phyloP scores from a whole-genome alignment of 2,113 vertebrate species.

The Paradisaea rubra region DNA sequence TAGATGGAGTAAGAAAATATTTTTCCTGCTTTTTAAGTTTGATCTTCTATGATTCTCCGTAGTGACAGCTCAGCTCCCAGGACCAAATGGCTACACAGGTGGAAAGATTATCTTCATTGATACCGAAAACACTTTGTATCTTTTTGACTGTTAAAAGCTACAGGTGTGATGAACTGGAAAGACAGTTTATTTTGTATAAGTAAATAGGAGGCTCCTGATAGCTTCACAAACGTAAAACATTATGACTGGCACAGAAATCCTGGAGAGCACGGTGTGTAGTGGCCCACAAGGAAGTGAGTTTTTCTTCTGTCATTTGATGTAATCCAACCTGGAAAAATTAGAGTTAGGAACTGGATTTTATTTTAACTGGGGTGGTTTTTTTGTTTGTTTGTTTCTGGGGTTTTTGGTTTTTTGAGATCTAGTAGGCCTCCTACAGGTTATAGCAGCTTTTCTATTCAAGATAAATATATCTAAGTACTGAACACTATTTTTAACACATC shows the following conservation, averaged over 20 bases:
- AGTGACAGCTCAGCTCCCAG: conserved; percentile 95
- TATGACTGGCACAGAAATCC: neutral
- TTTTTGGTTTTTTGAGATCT: neutral
- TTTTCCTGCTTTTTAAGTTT: neutral
- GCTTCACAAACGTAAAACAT: neutral
- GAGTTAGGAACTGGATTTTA: neutral
- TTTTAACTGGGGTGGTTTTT: neutral
- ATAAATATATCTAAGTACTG: neutral
- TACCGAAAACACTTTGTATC: conserved; percentile 99
- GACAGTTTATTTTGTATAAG: neutral
- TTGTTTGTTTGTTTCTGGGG: neutral
- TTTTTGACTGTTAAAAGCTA: conserved; percentile 54
- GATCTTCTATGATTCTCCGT: conserved; percentile 2
- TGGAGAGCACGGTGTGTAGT: neutral
- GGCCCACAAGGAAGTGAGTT: neutral
- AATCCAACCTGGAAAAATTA: neutral
- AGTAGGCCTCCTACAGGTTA: neutral
- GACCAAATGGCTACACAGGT: conserved; percentile 85
- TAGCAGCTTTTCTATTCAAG: neutral
- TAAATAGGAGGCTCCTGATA: neutral
- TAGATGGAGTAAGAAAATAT: neutral
- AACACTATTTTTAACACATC: neutral
- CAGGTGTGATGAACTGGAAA: neutral
- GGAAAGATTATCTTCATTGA: conserved; percentile 97
- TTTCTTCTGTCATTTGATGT: neutral